Conservation (phyloP, 2,888 invertebrate species). For the Rhagium mordax region DNA sequence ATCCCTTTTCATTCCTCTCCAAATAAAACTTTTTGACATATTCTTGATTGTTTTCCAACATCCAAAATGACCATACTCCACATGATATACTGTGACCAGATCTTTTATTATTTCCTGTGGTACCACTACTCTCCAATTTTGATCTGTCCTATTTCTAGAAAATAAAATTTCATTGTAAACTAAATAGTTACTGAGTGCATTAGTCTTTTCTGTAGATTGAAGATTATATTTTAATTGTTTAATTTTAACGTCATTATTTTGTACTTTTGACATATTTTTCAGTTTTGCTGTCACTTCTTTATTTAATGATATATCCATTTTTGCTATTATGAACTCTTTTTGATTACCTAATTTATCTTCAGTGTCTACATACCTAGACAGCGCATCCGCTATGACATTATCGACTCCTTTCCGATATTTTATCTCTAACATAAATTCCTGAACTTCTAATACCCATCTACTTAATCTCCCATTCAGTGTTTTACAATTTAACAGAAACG, state of each 20-base stretch:
- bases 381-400: not conserved
- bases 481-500: too few species aligned
- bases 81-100: too few species aligned
- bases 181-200: not conserved
- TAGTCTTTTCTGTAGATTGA: not conserved
- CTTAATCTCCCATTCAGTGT: not conserved
- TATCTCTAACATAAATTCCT: not conserved
- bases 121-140: not conserved
- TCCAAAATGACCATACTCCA: too few species aligned
- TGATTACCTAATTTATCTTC: not conserved
- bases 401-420: not conserved
- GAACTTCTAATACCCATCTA: not conserved
- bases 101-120: too few species aligned
- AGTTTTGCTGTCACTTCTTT: too few species aligned
- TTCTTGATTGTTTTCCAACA: not conserved
- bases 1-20: not conserved
- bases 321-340: not conserved
- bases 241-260: too few species aligned
- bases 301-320: not conserved
- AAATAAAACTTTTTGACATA: not conserved
- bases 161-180: not conserved
- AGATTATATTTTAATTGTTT: too few species aligned
- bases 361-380: not conserved
- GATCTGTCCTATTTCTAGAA: not conserved
- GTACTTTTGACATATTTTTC: too few species aligned